Percentiles rank a stretch among this genome's conserved stretches.
phyloP scores from a whole-genome alignment of 2,797 vertebrate species.

The Danio aesculapii region DNA sequence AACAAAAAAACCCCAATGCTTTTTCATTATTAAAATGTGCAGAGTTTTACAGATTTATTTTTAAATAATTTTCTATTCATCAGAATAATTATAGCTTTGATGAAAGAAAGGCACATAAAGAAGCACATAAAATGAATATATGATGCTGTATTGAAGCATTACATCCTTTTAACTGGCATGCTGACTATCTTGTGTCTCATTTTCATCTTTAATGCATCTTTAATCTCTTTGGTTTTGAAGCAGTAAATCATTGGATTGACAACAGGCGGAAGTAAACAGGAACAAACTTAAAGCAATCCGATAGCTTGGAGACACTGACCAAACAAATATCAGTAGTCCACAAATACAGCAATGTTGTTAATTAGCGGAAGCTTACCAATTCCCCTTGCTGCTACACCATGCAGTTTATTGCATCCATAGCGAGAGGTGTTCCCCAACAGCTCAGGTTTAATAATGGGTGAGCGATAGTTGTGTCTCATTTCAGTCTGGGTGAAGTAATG shows the following conservation, averaged over 20 bases:
- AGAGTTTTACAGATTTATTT: no score
- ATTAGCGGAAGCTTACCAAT: constrained; percentile 70
- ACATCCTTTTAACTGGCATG: not conserved
- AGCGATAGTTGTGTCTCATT: constrained; percentile 73
- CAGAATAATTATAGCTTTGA: no score
- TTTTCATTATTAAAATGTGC: no score
- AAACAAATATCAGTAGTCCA: not conserved
- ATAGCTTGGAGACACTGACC: not conserved
- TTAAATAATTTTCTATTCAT: no score
- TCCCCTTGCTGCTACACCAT: constrained; percentile 66
- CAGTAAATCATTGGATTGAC: constrained; percentile 53
- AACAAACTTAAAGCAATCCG: constrained; percentile 39
- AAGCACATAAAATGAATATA: no score
- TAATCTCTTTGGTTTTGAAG: constrained; percentile 44
- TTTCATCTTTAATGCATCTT: constrained; percentile 32
- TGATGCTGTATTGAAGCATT: not conserved
- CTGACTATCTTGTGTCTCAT: not conserved
- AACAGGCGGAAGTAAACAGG: constrained; percentile 53
- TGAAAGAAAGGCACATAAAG: no score
- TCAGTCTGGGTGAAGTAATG: constrained; percentile 71
- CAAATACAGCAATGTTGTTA: not conserved
- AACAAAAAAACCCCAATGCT: no score
- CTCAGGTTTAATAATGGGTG: constrained; percentile 71
- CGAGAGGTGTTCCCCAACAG: constrained; percentile 66
- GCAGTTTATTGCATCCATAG: constrained; percentile 70